Evolutionary conservation across 2,113 vertebrate species (phyloP).

Genomic region (Chaetodon auriga): DNA sequence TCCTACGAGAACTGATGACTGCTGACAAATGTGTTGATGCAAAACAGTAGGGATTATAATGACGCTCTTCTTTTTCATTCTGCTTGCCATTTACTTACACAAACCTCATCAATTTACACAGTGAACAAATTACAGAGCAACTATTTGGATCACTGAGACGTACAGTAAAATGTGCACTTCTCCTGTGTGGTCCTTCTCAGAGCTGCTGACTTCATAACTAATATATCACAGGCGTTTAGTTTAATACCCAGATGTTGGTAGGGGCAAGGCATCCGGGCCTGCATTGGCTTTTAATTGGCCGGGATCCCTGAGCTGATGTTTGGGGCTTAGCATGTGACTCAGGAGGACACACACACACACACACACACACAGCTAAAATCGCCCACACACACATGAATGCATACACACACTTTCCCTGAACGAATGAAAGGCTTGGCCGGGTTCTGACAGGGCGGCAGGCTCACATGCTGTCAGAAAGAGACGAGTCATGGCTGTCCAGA

Average conservation of each 20-base stretch:
- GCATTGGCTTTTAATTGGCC: constrained; percentile 78
- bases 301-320: constrained; percentile 70
- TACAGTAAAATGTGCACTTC: constrained; percentile 45
- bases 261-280: constrained; percentile 69
- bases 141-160: constrained; percentile 38
- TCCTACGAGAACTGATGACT: constrained; percentile 39
- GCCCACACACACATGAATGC: constrained; percentile 22
- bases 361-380: constrained; percentile 1
- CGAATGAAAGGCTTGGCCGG: constrained; percentile 50
- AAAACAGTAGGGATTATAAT: constrained; percentile 43
- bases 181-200: constrained; percentile 82
- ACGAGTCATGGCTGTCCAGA: constrained; percentile 50
- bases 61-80: constrained; percentile 47
- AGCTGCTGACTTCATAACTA: constrained; percentile 79
- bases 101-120: constrained; percentile 61
- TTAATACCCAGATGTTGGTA: constrained; percentile 81
- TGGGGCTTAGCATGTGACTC: constrained; percentile 75
- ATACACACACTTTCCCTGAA: constrained; percentile 47
- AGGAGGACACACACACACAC: constrained; percentile 38
- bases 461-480: constrained; percentile 52
- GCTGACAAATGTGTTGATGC: constrained; percentile 43
- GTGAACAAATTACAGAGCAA: constrained; percentile 50
- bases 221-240: constrained; percentile 77
- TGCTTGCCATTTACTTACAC: constrained; percentile 52
- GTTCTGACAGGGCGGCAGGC: constrained; percentile 32